Percentiles rank a stretch among this genome's conserved stretches.
Evolutionary conservation across 2,888 invertebrate genomes (phyloP).

Genomic region (Pteria penguin): DNA sequence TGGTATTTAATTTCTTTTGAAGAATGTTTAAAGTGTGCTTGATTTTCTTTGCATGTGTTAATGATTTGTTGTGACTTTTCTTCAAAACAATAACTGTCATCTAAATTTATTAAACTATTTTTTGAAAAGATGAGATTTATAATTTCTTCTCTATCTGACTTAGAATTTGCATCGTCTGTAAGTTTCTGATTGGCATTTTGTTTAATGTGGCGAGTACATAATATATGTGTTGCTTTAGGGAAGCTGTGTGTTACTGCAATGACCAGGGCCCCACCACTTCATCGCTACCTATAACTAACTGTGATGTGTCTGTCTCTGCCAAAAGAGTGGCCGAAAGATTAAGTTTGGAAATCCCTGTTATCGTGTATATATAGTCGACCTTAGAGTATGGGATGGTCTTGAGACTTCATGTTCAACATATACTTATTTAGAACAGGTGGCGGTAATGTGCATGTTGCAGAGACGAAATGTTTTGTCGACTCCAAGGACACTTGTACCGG

Average conservation of each 20-base stretch:
- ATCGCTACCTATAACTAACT: no score
- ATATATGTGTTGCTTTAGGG: no score
- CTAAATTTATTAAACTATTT: not conserved
- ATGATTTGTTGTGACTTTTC: not conserved
- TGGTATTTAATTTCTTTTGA: constrained; percentile 2
- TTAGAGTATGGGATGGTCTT: not conserved
- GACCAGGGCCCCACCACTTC: no score
- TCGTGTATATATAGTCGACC: not conserved
- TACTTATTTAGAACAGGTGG: constrained; percentile 1
- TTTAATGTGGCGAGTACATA: not conserved
- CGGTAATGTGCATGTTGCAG: constrained; percentile 4
- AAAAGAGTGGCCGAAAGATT: not conserved
- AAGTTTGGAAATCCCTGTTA: not conserved
- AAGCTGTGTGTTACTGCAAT: no score
- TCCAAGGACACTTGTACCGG: not conserved
- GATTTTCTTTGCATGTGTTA: not conserved
- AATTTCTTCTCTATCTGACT: not conserved
- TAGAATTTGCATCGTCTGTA: constrained; percentile 2
- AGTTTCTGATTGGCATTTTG: constrained; percentile 14
- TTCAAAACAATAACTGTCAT: constrained; percentile 12
- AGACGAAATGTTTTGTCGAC: constrained; percentile 3
- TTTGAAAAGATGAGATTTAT: not conserved
- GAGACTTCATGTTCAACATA: no score
- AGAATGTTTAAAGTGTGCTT: not conserved
- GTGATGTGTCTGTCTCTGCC: not conserved